A percentile compares a stretch with the other conserved stretches of the same genome.
Evolutionary conservation across 2,113 vertebrate genomes (phyloP).

Genomic region (Cettia cetti): DNA sequence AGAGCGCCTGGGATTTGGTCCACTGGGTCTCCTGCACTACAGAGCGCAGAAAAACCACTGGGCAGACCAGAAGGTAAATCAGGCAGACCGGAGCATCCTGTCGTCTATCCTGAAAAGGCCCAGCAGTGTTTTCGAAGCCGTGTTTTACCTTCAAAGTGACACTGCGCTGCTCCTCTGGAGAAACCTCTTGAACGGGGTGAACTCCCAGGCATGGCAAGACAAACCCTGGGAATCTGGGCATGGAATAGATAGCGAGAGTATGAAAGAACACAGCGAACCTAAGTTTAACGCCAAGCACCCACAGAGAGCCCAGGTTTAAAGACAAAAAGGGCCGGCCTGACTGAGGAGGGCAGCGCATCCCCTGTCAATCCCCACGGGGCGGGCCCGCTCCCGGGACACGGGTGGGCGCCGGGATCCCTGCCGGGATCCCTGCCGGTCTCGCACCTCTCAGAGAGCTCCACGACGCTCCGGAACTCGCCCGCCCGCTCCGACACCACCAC

Average conservation of each 20-base stretch:
- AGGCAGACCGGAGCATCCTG: not conserved
- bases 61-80: not conserved
- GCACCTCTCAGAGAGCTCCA: conserved; percentile 77
- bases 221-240: conserved; percentile 81
- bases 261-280: accelerated
- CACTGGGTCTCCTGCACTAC: not conserved
- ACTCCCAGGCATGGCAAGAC: conserved; percentile 89
- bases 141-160: conserved; percentile 79
- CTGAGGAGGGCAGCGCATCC: not conserved
- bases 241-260: not conserved
- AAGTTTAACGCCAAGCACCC: not conserved
- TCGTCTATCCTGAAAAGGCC: not conserved
- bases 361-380: not conserved
- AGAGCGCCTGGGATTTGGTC: not conserved
- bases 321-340: accelerated
- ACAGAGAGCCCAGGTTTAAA: no score
- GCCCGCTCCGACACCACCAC: conserved; percentile 88
- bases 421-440: not conserved
- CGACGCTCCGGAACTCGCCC: conserved; percentile 89
- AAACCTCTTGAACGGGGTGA: conserved; percentile 86
- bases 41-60: not conserved
- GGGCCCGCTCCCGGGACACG: not conserved
- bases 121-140: not conserved
- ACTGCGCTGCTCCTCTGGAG: conserved; percentile 76
- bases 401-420: not conserved